Base-by-base conservation (phyloP, 2,113 vertebrate genomes). In the Panthera uncia region DNA sequence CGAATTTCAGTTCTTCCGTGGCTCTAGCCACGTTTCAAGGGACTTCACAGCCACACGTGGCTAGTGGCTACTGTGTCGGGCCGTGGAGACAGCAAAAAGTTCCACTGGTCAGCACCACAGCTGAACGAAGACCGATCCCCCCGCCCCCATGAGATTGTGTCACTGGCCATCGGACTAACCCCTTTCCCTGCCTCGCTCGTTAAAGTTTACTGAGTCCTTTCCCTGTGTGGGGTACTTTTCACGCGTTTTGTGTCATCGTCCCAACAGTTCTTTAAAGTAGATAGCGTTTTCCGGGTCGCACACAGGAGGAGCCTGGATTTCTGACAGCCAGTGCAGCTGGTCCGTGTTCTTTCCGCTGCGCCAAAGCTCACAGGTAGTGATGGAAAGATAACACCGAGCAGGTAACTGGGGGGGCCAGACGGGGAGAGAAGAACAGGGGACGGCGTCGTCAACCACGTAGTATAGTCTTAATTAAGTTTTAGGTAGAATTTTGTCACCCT, bases 311-410 rank as follows among this genome's bases (percentile, higher is more conserved):
- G 14, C 21, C 74, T 4, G 29, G 45, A 15, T 66, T 38, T 9
- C 15, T 16, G 16, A 33, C 13, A 27, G n/a, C 4, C 61, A 0
- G 9, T 0, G 19, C 18, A 12, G 18, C 7, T 29, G 8, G n/a
- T 15, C 10, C 10, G 0, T 3, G 3, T n/a, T 25, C 80, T 63
- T 61, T n/a, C 16, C 48, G 45, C 57, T 1, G 4, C 50, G 63
- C 9, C 41, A 23, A n/a, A 63, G 16, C 11, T 19, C 23, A 14
- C 19, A 12, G 63, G 16, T 16, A 23, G 25, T 23, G 36, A 65
- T 1, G 7, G 36, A 14, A 15, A 19, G 13, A 25, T 14, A 13
- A 27, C 13, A 29, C 23, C 9, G 10, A 21, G 18, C 36, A 57
- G 73, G n/a, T 7, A n/a, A 38, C 2, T 1, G 36, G 68, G 41